Percentiles rank a stretch among this genome's conserved stretches.
Evolutionary conservation across 1,140 invertebrate genomes (phyloP).

Genomic region (Apis cerana): DNA sequence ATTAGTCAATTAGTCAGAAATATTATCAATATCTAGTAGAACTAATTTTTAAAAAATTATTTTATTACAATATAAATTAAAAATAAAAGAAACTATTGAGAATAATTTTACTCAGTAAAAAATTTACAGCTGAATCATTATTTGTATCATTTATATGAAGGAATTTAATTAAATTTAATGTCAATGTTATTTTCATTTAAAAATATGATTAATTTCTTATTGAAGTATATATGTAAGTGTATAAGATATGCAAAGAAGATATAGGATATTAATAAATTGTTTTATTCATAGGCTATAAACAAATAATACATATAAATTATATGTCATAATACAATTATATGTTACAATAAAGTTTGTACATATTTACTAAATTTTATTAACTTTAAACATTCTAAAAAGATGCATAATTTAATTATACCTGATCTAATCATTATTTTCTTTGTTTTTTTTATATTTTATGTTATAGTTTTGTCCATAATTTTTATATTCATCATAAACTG

Average conservation of each 20-base stretch:
- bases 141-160: not conserved
- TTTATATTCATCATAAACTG: slow-evolving; percentile 73
- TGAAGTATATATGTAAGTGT: slow-evolving; percentile 34
- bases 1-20: not conserved
- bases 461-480: slow-evolving; percentile 55
- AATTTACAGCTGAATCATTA: not conserved
- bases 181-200: slow-evolving; percentile 14
- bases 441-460: slow-evolving; percentile 27
- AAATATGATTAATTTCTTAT: slow-evolving; percentile 10
- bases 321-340: slow-evolving; percentile 25
- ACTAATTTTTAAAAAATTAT: not conserved
- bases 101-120: not conserved
- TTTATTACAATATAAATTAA: not conserved
- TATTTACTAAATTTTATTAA: slow-evolving; percentile 46
- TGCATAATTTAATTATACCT: not conserved
- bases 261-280: slow-evolving; percentile 65
- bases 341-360: slow-evolving; percentile 52
- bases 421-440: not conserved
- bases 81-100: not conserved
- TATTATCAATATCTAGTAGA: not conserved
- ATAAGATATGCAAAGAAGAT: slow-evolving; percentile 52
- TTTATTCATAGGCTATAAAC: slow-evolving; percentile 54
- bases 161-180: slow-evolving; percentile 14
- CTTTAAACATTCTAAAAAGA: not conserved
- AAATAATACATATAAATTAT: slow-evolving; percentile 36